A percentile compares a stretch with the other conserved stretches of the same genome.
These are phyloP conservation scores for Phoxinus phoxinus DNA, from an alignment of 2,113 vertebrate species.

Conservation along the genomic window DNA sequence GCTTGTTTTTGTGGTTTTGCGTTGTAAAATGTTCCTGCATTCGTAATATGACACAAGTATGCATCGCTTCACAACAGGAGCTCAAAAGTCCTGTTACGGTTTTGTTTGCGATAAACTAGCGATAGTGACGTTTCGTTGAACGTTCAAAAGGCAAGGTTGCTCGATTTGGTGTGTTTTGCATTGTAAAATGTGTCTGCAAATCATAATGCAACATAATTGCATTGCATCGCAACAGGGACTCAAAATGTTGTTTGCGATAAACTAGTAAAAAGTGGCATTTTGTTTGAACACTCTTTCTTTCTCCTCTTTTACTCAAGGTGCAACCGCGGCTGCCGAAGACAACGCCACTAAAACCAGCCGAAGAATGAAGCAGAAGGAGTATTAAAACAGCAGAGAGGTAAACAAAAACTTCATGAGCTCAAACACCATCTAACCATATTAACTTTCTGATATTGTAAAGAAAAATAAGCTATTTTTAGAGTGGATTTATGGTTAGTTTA, in stretches of 20 bases:
- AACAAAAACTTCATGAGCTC: slow-evolving; percentile 54
- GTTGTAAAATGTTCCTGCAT: not conserved
- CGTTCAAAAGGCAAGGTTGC: not conserved
- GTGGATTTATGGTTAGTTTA: too few species aligned
- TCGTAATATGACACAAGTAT: too few species aligned
- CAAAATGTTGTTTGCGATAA: not conserved
- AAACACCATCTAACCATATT: not conserved
- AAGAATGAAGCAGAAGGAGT: slow-evolving; percentile 78
- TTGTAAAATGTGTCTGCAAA: not conserved
- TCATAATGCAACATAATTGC: not conserved
- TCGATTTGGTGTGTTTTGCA: not conserved
- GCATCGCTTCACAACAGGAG: not conserved
- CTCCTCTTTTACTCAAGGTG: slow-evolving; percentile 66
- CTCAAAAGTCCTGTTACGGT: not conserved
- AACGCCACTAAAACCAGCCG: slow-evolving; percentile 56
- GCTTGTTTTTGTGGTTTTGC: not conserved
- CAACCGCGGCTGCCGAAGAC: slow-evolving; percentile 52
- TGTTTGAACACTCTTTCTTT: slow-evolving; percentile 70
- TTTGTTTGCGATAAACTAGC: too few species aligned
- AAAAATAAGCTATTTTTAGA: not conserved
- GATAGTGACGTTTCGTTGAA: too few species aligned
- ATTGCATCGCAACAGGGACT: not conserved
- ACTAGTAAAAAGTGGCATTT: not conserved
- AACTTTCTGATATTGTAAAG: not conserved
- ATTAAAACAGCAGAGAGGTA: slow-evolving; percentile 76